phyloP scores from a whole-genome alignment of 2,797 vertebrate genomes.

The Sebastes vulpes region DNA sequence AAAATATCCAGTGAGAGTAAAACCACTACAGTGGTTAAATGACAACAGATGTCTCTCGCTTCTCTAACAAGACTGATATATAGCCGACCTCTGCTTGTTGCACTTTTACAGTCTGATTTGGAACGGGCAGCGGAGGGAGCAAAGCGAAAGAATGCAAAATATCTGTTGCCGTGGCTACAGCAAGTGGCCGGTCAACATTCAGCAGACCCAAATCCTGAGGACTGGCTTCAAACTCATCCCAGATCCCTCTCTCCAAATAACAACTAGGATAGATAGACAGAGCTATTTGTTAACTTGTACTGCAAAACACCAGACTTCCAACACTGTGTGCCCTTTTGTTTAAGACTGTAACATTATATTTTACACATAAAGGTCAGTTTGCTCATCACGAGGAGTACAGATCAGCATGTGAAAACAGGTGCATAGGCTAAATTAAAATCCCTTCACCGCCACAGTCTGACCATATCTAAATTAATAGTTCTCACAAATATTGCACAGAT shows the following conservation, averaged over 20 bases:
- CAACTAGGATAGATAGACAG: background rate
- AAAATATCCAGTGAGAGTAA: background rate
- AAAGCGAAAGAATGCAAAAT: background rate
- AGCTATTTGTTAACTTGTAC: background rate
- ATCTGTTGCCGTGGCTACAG: slow-evolving; percentile 36
- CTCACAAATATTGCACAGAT: background rate
- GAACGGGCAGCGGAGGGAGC: background rate
- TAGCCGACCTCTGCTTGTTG: background rate
- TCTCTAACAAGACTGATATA: background rate
- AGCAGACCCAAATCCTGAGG: background rate
- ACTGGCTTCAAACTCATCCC: background rate
- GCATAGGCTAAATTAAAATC: background rate
- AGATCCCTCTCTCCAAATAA: background rate
- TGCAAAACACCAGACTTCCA: background rate
- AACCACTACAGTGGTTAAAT: background rate
- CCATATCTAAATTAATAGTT: background rate
- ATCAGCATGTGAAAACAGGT: background rate
- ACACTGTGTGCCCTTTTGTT: background rate
- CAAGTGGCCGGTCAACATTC: background rate
- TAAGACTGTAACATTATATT: background rate
- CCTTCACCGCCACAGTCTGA: background rate
- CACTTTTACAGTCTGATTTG: background rate
- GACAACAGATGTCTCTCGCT: background rate
- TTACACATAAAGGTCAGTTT: background rate
- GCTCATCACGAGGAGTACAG: background rate